Percentiles rank a stretch among this genome's conserved stretches.
These are phyloP conservation scores for Bathynomus jamesi DNA, from an alignment of 1,140 invertebrate genomes.

Conservation along the genomic window DNA sequence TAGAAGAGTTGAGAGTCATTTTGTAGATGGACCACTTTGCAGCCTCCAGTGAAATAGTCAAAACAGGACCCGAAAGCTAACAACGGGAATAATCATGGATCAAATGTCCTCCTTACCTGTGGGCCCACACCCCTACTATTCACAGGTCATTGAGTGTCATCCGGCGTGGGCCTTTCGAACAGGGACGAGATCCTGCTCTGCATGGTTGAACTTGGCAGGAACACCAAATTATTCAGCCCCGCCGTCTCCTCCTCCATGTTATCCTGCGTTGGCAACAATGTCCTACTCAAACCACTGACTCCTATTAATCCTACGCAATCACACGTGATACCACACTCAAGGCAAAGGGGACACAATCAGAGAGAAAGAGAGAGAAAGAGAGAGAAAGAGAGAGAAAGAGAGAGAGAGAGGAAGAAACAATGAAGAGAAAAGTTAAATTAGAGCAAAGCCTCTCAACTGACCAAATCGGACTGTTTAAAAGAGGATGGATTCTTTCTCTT, in stretches of 20 bases:
- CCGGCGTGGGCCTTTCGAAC: not conserved
- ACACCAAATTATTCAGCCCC: not conserved
- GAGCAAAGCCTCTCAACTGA: not conserved
- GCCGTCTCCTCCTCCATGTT: not conserved
- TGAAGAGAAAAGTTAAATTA: not conserved
- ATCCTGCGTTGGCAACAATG: not conserved
- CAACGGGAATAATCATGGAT: too few relatives aligned
- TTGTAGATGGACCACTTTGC: too few relatives aligned
- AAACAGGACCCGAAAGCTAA: too few relatives aligned
- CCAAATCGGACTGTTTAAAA: not conserved
- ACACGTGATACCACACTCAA: too few relatives aligned
- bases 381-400: too few relatives aligned
- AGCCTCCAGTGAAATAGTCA: too few relatives aligned
- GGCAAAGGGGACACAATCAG: too few relatives aligned
- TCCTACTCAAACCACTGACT: not conserved
- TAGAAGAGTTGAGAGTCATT: too few relatives aligned
- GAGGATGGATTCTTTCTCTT: not conserved
- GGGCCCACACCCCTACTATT: not conserved
- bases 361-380: too few relatives aligned
- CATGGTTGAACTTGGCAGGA: not conserved
- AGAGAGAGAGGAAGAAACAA: not conserved
- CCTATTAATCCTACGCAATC: not conserved
- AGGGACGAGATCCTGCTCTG: not conserved
- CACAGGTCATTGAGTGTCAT: not conserved
- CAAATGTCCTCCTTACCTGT: not conserved